A percentile compares a stretch with the other conserved stretches of the same genome.
These are phyloP conservation scores for Acipenser ruthenus DNA, from an alignment of 2,797 vertebrate genomes.

Conservation along the genomic window DNA sequence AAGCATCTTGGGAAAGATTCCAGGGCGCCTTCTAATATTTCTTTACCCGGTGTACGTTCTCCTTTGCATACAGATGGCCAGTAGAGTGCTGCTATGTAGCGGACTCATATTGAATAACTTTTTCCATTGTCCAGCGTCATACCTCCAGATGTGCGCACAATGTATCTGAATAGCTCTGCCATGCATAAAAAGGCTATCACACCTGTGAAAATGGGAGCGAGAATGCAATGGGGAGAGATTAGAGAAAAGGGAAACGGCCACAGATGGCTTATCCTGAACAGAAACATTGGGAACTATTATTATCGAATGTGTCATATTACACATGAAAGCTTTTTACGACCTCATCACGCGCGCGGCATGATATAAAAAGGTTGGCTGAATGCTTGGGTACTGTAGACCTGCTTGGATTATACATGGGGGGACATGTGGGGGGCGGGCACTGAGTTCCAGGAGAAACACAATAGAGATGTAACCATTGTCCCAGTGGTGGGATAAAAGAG, in stretches of 20 bases:
- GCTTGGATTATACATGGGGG: neutral
- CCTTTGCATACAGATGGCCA: constrained; percentile 65
- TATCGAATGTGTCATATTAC: constrained; percentile 4
- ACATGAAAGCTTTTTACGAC: neutral
- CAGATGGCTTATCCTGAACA: constrained; percentile 20
- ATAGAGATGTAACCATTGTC: neutral
- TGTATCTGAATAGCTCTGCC: constrained; percentile 17
- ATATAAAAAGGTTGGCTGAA: no score
- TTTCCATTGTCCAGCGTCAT: constrained; percentile 20
- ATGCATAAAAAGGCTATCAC: constrained; percentile 39
- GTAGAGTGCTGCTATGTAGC: constrained; percentile 17
- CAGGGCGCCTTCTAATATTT: constrained; percentile 6
- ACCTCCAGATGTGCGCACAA: constrained; percentile 44
- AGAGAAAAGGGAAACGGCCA: constrained; percentile 42
- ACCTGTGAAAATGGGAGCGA: constrained; percentile 38
- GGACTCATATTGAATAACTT: constrained; percentile 42
- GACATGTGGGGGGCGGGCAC: neutral
- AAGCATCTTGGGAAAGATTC: constrained; percentile 1
- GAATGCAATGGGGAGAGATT: constrained; percentile 40
- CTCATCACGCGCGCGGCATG: neutral
- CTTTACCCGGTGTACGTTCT: constrained; percentile 12
- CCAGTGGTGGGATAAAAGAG: neutral
- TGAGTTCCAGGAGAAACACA: neutral
- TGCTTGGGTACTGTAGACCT: neutral
- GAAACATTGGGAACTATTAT: constrained; percentile 6